Conservation (phyloP, 2,113 vertebrate species). For the Notarius quadriscutis region DNA sequence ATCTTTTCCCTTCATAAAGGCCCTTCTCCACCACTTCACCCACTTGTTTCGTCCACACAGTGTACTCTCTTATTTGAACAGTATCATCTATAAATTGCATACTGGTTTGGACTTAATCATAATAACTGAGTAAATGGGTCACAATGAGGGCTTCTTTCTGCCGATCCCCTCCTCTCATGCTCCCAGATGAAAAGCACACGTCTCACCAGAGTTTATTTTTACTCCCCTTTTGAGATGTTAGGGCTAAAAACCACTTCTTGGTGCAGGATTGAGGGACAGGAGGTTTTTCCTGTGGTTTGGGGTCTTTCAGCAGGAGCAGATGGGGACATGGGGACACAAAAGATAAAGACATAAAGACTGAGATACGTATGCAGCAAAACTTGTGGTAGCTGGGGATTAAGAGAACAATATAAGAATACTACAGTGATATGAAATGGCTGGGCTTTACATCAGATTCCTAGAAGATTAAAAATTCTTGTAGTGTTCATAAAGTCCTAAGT, state of each 20-base stretch:
- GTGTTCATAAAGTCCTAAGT: neutral
- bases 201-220: conserved; percentile 62
- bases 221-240: conserved; percentile 51
- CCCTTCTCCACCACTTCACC: conserved; percentile 26
- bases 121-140: conserved; percentile 65
- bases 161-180: conserved; percentile 22
- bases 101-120: conserved; percentile 66
- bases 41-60: conserved; percentile 41
- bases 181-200: conserved; percentile 63
- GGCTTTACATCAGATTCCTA: neutral
- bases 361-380: neutral
- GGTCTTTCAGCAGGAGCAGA: conserved; percentile 39
- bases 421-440: neutral
- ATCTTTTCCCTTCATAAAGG: conserved; percentile 48
- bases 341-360: neutral
- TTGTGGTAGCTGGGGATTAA: neutral
- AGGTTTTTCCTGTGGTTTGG: conserved; percentile 31
- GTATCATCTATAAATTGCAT: conserved; percentile 67
- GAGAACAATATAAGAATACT: neutral
- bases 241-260: conserved; percentile 58
- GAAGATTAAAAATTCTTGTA: neutral
- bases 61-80: conserved; percentile 64
- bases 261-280: conserved; percentile 41
- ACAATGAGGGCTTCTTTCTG: conserved; percentile 51
- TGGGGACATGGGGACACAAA: conserved; percentile 18